Evolutionary conservation across 2,888 invertebrate species (phyloP).

Genomic region (Leptinotarsa rubiginosa): DNA sequence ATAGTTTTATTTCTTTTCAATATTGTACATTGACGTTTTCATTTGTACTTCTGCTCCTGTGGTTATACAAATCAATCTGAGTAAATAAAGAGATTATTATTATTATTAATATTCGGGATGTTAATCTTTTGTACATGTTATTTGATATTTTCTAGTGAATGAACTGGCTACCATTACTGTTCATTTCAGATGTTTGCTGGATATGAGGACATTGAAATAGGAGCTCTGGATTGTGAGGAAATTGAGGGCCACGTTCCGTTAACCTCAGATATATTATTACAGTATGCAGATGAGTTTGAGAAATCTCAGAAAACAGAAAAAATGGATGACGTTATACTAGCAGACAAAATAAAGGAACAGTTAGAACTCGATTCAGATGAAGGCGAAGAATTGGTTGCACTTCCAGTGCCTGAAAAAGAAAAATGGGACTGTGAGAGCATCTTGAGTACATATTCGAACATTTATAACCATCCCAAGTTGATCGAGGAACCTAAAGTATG

Average conservation of each 20-base stretch:
- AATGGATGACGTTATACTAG: constrained; percentile 68
- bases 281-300: constrained; percentile 82
- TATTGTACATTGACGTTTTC: too few species aligned
- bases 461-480: constrained; percentile 92
- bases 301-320: constrained; percentile 69
- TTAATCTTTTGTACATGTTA: not conserved
- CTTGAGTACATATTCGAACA: constrained; percentile 88
- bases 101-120: not conserved
- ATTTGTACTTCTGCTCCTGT: too few species aligned
- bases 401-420: constrained; percentile 74
- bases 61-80: too few species aligned
- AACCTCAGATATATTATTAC: constrained; percentile 76
- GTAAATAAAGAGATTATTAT: too few species aligned
- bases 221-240: constrained; percentile 90
- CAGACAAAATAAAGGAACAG: constrained; percentile 54
- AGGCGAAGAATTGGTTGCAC: constrained; percentile 71
- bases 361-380: constrained; percentile 58
- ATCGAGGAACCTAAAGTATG: constrained; percentile 80
- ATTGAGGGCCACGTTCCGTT: constrained; percentile 83
- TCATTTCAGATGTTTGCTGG: constrained; percentile 76
- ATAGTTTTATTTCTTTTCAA: too few species aligned
- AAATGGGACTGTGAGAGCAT: constrained; percentile 95
- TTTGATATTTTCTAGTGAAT: too few species aligned
- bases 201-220: constrained; percentile 91
- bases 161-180: not conserved